Conservation (phyloP, 2,113 vertebrate genomes). For the Rhinoderma darwinii region DNA sequence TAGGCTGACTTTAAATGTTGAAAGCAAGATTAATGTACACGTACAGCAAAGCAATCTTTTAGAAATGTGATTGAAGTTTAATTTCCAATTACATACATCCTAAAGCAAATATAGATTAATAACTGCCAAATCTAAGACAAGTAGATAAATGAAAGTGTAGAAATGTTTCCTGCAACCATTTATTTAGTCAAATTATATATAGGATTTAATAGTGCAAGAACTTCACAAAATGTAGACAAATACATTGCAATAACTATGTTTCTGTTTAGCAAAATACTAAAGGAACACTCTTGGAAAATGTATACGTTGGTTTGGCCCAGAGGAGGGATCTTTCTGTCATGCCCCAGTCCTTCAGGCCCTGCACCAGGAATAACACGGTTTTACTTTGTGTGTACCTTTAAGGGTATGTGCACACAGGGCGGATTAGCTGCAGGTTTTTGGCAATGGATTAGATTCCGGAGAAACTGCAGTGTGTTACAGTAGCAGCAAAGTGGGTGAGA, state of each 20-base stretch:
- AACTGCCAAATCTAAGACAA: neutral
- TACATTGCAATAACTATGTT: neutral
- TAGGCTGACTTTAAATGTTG: conserved; percentile 12
- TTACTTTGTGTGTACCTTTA: too few relatives aligned
- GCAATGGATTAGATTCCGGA: too few relatives aligned
- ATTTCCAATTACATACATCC: conserved; percentile 25
- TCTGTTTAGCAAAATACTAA: neutral
- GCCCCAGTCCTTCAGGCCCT: too few relatives aligned
- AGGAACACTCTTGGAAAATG: too few relatives aligned
- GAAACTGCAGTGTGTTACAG: too few relatives aligned
- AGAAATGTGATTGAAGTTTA: conserved; percentile 24
- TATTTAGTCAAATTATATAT: neutral
- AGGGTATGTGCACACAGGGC: too few relatives aligned
- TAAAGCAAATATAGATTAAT: conserved; percentile 24
- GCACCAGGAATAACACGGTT: too few relatives aligned
- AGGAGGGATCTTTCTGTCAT: too few relatives aligned
- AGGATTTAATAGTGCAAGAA: neutral
- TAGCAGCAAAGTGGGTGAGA: too few relatives aligned
- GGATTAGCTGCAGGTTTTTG: too few relatives aligned
- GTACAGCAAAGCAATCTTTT: neutral
- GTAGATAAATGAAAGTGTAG: neutral
- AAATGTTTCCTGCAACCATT: neutral
- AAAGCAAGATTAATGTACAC: neutral
- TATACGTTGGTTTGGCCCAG: too few relatives aligned
- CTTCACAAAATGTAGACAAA: neutral